phyloP scores from a whole-genome alignment of 2,113 vertebrate genomes.

The Urocitellus parryii region DNA sequence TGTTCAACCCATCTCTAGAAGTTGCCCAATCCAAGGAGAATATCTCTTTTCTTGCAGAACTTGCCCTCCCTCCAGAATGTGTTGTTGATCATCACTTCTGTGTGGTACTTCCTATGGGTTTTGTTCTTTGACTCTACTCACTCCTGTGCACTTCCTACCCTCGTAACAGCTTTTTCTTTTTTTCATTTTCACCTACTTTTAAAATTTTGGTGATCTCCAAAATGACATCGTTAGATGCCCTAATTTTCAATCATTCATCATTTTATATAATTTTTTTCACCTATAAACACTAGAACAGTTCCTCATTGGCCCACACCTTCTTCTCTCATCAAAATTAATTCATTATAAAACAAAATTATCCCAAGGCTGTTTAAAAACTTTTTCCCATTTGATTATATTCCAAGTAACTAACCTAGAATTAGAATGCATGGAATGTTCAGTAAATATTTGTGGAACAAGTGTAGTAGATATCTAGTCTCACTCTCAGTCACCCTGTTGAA shows the following conservation, averaged over 20 bases:
- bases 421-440: not conserved
- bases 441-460: not conserved
- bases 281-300: not conserved
- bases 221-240: not conserved
- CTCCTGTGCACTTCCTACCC: not conserved
- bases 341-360: not conserved
- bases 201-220: not conserved
- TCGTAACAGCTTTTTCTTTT: not conserved
- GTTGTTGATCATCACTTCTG: not conserved
- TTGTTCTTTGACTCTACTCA: not conserved
- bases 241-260: not conserved
- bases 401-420: not conserved
- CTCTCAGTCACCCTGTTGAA: not conserved
- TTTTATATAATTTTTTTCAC: not conserved
- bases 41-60: not conserved
- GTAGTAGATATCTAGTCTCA: not conserved
- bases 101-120: not conserved
- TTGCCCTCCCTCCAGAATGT: not conserved
- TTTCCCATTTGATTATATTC: not conserved
- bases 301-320: rapidly evolving
- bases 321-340: not conserved
- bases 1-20: not conserved
- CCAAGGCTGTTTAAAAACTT: not conserved
- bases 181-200: not conserved
- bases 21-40: not conserved